Conservation (phyloP, 2,113 vertebrate genomes). For the Tretioscincus oriximinensis region DNA sequence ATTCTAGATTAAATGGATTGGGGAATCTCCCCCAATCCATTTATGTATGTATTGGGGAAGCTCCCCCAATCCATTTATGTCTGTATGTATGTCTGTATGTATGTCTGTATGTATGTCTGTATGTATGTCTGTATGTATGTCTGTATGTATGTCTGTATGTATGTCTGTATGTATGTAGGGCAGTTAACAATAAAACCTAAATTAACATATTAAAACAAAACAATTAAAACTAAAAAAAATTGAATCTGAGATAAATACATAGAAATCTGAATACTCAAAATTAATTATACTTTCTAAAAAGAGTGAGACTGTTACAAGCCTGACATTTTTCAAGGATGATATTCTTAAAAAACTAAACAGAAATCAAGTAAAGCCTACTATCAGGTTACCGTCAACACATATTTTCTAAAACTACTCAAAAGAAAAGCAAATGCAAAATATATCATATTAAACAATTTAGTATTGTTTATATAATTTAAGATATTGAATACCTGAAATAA, state of each 20-base stretch:
- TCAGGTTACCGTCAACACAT: neutral
- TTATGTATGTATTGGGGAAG: too few relatives aligned
- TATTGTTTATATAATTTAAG: constrained; percentile 34
- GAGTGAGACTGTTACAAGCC: neutral
- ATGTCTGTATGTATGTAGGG: too few relatives aligned
- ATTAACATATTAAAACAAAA: too few relatives aligned
- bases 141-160: too few relatives aligned
- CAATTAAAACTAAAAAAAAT: neutral
- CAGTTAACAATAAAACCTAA: too few relatives aligned
- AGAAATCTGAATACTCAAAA: neutral
- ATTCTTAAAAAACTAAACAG: neutral
- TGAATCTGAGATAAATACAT: neutral
- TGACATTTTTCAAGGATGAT: neutral
- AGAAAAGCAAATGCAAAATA: neutral
- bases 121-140: too few relatives aligned
- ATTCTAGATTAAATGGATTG: too few relatives aligned
- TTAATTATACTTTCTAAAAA: neutral
- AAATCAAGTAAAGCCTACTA: neutral
- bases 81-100: too few relatives aligned
- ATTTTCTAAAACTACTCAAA: neutral
- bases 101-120: too few relatives aligned
- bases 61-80: too few relatives aligned
- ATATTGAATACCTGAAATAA: constrained; percentile 65
- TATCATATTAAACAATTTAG: neutral
- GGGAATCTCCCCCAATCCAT: too few relatives aligned